phyloP scores from a whole-genome alignment of 2,888 invertebrate genomes.

The Drosophila niveifrons region DNA sequence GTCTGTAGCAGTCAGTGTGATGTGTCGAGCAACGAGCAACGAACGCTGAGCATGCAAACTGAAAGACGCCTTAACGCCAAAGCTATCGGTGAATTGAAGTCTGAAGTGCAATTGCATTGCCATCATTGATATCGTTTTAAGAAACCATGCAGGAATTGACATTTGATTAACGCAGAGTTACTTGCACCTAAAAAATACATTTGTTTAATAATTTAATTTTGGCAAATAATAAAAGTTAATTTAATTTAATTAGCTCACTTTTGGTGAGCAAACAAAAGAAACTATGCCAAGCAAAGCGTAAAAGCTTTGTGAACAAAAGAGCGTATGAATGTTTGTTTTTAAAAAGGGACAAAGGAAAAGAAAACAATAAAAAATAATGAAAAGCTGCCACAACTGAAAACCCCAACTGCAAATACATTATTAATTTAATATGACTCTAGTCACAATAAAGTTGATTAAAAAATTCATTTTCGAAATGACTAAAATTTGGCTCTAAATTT shows the following conservation, averaged over 20 bases:
- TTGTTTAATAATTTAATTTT: neutral
- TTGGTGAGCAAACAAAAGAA: too few species aligned
- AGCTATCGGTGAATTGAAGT: constrained; percentile 4
- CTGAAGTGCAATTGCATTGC: neutral
- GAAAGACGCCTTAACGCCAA: neutral
- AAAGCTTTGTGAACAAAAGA: neutral
- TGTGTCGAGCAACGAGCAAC: neutral
- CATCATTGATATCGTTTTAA: neutral
- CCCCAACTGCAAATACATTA: neutral
- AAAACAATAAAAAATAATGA: neutral
- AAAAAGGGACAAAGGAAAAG: neutral
- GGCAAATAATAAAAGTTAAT: too few species aligned
- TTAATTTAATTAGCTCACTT: too few species aligned
- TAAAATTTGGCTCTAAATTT: neutral
- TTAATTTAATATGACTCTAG: neutral
- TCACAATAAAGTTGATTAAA: neutral
- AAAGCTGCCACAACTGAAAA: neutral
- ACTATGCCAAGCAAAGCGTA: neutral
- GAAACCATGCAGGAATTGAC: neutral
- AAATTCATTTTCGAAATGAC: neutral
- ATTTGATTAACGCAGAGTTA: neutral
- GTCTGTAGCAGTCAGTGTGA: constrained; percentile 6
- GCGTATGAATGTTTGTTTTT: too few species aligned
- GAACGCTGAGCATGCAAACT: neutral
- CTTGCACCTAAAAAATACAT: neutral